phyloP scores from a whole-genome alignment of 2,113 vertebrate genomes.

The Madoqua kirkii region DNA sequence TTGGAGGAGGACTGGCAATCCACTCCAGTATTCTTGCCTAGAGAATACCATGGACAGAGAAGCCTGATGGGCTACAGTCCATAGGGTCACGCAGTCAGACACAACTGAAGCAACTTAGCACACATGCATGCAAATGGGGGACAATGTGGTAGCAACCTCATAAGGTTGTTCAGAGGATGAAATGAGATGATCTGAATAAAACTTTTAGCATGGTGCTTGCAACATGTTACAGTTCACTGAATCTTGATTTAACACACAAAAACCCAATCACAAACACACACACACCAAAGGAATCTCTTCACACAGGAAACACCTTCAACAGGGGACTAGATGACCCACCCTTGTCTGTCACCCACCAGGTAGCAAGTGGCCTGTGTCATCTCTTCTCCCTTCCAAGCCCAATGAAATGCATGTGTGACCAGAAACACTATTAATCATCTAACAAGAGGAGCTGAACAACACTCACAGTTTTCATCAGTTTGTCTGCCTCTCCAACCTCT shows the following conservation, averaged over 20 bases:
- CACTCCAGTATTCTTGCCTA: not conserved
- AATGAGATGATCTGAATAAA: not conserved
- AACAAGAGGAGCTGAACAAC: not conserved
- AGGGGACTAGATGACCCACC: not conserved
- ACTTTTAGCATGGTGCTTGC: not conserved
- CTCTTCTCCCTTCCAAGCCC: not conserved
- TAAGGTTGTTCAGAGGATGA: not conserved
- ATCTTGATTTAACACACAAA: not conserved
- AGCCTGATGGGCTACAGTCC: not conserved
- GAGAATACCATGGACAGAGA: not conserved
- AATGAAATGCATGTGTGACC: not conserved
- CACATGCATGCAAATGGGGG: not conserved
- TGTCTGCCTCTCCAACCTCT: not conserved
- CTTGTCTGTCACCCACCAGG: not conserved
- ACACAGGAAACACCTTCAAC: not conserved
- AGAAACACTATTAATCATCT: not conserved
- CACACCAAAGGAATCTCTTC: not conserved
- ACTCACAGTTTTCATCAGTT: not conserved
- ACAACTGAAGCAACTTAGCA: not conserved
- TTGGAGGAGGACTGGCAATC: not conserved
- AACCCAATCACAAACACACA: not conserved
- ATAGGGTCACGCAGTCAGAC: not conserved
- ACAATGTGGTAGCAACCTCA: not conserved
- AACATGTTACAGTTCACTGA: not conserved
- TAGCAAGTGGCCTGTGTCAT: not conserved